Evolutionary conservation across 2,797 vertebrate species (phyloP).

Genomic region (Phoxinus dragarum): DNA sequence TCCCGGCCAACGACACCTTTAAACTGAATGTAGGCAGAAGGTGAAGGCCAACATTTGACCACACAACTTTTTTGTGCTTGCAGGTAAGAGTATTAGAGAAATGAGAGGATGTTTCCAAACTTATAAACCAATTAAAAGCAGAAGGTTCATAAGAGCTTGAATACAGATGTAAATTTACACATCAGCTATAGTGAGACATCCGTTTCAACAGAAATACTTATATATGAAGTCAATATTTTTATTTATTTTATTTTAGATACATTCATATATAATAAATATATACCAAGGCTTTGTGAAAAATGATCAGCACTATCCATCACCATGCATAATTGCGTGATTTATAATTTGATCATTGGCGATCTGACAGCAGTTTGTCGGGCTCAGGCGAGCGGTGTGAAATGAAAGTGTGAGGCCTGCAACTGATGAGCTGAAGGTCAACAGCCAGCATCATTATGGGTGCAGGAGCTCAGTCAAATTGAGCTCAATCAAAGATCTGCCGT

Average conservation of each 20-base stretch:
- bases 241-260: no score
- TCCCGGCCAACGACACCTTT: background rate
- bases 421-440: constrained; percentile 50
- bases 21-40: constrained; percentile 8
- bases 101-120: no score
- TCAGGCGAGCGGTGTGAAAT: background rate
- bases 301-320: background rate
- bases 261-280: background rate
- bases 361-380: constrained; percentile 1
- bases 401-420: background rate
- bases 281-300: background rate
- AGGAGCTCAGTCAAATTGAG: constrained; percentile 1
- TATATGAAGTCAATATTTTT: background rate
- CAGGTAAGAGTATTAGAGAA: background rate
- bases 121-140: no score
- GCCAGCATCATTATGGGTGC: background rate
- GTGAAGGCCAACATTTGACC: background rate
- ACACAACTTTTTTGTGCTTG: background rate
- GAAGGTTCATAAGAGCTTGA: background rate
- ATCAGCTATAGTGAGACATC: background rate
- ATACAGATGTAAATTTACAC: background rate
- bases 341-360: background rate
- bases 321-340: background rate
- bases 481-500: constrained; percentile 10
- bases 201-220: background rate